Evolutionary conservation across 1,140 invertebrate genomes (phyloP).

Genomic region (Ridgeia piscesae): DNA sequence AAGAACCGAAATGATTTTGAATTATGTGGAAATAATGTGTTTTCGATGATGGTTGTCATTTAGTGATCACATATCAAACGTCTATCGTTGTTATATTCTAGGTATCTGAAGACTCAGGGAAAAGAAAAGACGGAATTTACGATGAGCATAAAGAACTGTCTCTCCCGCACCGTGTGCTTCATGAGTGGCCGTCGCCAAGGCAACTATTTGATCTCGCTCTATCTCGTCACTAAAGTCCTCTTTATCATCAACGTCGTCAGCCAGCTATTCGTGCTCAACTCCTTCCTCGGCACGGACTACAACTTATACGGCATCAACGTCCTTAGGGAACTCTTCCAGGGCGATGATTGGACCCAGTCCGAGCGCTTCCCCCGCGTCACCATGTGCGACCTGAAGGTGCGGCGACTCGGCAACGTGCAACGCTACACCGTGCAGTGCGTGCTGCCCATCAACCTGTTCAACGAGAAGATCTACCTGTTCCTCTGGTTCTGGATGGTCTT

Average conservation of each 20-base stretch:
- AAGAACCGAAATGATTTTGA: background rate
- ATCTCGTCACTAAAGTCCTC: constrained; percentile 61
- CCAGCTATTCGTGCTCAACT: constrained; percentile 61
- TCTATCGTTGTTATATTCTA: constrained; percentile 5
- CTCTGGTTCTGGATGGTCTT: constrained; percentile 36
- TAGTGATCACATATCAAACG: background rate
- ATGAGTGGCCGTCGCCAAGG: constrained; percentile 59
- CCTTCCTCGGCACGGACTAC: constrained; percentile 60
- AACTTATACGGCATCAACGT: constrained; percentile 60
- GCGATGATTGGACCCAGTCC: constrained; percentile 48
- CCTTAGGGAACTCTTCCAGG: constrained; percentile 48
- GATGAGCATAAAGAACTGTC: constrained; percentile 31
- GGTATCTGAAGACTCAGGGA: constrained; percentile 26
- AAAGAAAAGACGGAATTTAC: constrained; percentile 31
- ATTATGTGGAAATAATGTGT: background rate
- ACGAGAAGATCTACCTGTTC: constrained; percentile 37
- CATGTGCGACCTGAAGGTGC: constrained; percentile 58
- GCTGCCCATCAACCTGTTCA: constrained; percentile 40
- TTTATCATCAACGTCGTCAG: constrained; percentile 60
- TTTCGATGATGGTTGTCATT: background rate
- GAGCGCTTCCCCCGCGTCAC: constrained; percentile 59
- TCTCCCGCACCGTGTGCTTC: constrained; percentile 42
- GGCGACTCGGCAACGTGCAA: constrained; percentile 55
- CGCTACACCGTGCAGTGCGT: constrained; percentile 55
- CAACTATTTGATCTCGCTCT: constrained; percentile 59